Evolutionary conservation across 2,888 invertebrate genomes (phyloP).

Genomic region (Dione juno): DNA sequence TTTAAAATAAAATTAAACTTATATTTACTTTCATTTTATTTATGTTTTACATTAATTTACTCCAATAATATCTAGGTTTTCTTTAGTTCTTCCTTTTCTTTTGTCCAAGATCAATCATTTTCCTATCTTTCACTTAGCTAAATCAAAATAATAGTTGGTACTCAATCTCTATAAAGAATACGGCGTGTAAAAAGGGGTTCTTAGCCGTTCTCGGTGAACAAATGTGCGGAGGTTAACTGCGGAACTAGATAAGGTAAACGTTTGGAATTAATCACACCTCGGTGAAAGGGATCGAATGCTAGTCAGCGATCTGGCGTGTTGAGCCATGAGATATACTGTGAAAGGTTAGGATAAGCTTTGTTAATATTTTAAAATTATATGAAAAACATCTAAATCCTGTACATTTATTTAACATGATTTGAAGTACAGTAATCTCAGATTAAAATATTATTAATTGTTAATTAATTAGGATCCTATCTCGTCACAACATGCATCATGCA

Average conservation of each 20-base stretch:
- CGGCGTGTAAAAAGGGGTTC: constrained; percentile 53
- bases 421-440: too few relatives aligned
- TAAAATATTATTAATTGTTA: too few relatives aligned
- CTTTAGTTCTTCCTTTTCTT: neutral
- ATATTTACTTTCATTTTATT: too few relatives aligned
- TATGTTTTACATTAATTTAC: too few relatives aligned
- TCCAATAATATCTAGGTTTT: too few relatives aligned
- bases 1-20: too few relatives aligned
- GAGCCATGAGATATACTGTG: constrained; percentile 49
- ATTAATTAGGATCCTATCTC: too few relatives aligned
- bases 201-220: constrained; percentile 51
- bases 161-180: constrained; percentile 44
- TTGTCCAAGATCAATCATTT: neutral
- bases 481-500: too few relatives aligned
- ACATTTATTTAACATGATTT: neutral
- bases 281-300: constrained; percentile 66
- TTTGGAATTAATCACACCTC: constrained; percentile 78
- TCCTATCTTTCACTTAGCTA: constrained; percentile 29
- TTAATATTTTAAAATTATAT: neutral
- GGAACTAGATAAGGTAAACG: constrained; percentile 77
- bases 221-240: constrained; percentile 63
- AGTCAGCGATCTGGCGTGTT: constrained; percentile 66
- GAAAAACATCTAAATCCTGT: too few relatives aligned
- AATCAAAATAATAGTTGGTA: constrained; percentile 41
- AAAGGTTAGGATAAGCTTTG: neutral